phyloP scores from a whole-genome alignment of 2,113 vertebrate genomes.

The Colistium nudipinnis region DNA sequence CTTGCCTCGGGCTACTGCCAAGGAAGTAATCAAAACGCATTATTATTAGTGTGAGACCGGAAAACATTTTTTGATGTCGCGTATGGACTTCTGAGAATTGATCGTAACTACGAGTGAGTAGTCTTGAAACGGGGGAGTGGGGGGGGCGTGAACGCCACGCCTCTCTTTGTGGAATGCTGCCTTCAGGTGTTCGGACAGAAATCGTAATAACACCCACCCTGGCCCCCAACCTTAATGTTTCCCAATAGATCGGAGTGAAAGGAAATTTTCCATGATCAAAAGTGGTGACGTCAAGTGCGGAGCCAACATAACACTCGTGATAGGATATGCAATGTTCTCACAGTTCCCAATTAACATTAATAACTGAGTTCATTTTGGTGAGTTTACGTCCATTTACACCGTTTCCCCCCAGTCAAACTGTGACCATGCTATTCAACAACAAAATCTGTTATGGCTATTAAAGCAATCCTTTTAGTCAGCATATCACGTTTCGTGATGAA shows the following conservation, averaged over 20 bases:
- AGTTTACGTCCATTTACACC: background rate
- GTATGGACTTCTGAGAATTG: conserved; percentile 1
- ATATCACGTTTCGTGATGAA: conserved; percentile 2
- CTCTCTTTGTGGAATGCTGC: conserved; percentile 10
- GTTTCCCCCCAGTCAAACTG: conserved; percentile 1
- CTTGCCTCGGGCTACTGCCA: background rate
- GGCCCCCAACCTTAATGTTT: background rate
- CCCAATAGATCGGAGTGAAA: background rate
- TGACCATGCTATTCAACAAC: background rate
- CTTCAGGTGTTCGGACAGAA: background rate
- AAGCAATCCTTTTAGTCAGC: background rate
- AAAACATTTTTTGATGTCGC: background rate
- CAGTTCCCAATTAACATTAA: background rate
- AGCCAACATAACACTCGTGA: background rate
- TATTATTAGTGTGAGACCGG: background rate
- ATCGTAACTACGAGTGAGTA: background rate
- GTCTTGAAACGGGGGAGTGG: background rate
- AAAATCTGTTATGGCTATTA: background rate
- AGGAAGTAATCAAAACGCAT: background rate
- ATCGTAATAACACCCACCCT: background rate
- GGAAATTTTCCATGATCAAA: conserved; percentile 41
- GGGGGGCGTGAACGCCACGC: background rate
- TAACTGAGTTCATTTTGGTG: background rate
- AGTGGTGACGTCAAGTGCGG: conserved; percentile 15
- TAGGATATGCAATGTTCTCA: background rate